These are phyloP conservation scores for Hyalella azteca DNA, from an alignment of 2,888 invertebrate genomes.

Conservation along the genomic window DNA sequence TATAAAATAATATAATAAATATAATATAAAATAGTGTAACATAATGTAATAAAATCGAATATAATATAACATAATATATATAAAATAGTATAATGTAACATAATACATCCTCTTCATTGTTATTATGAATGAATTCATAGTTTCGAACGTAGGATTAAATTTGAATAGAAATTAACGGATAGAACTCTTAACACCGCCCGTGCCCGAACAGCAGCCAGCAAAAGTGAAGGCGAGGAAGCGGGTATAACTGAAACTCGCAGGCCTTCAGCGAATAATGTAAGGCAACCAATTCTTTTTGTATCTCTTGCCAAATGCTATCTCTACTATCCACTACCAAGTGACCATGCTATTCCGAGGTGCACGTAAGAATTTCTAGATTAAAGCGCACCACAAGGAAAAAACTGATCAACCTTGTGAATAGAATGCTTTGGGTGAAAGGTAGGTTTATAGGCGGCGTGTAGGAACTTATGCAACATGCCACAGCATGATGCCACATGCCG, in stretches of 20 bases:
- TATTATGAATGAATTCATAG: too few species aligned
- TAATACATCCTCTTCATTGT: too few species aligned
- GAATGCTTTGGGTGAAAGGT: constrained; percentile 36
- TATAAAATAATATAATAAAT: too few species aligned
- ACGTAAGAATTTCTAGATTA: constrained; percentile 24
- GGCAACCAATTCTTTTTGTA: constrained; percentile 36
- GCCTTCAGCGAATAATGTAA: constrained; percentile 21
- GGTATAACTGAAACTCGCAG: background rate
- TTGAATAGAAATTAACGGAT: too few species aligned
- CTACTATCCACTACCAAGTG: constrained; percentile 21
- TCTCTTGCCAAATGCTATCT: constrained; percentile 35
- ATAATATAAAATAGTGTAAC: too few species aligned
- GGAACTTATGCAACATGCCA: constrained; percentile 29
- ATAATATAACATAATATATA: too few species aligned
- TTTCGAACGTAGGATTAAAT: too few species aligned
- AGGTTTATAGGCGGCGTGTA: background rate
- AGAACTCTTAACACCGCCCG: too few species aligned
- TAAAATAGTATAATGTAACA: too few species aligned
- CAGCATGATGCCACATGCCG: constrained; percentile 6
- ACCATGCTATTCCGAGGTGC: constrained; percentile 29
- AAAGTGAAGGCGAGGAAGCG: background rate
- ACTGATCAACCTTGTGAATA: constrained; percentile 39
- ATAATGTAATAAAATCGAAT: too few species aligned
- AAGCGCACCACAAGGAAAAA: constrained; percentile 17
- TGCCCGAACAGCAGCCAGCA: too few species aligned